Base-by-base conservation (phyloP, 1,140 invertebrate genomes). In the Trichoplusia ni region DNA sequence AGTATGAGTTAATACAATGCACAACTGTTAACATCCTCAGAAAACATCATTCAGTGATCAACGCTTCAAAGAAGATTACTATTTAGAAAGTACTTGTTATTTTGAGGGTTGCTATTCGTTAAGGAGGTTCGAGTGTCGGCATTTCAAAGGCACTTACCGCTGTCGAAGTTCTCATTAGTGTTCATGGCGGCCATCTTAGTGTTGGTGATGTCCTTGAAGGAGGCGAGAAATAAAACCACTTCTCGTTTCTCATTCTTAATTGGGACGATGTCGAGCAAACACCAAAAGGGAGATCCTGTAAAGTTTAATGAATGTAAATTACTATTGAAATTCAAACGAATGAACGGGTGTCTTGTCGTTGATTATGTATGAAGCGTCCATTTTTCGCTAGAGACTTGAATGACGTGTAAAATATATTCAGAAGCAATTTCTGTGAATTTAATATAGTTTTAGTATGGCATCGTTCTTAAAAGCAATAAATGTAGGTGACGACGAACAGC, bases 201-300 rank as follows among this genome's bases (percentile, higher is more conserved):
- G 81, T 96, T 94, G 18, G 97, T 98, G 86, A 99, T 97, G 89
- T 99, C 97, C 91, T 99, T 99, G 92, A 98, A 97, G 0, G 98
- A 99, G 42, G 97, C 97, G 74, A 99, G 92, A 82, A 98, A 99
- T 54, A 99, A 92, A 0, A 99, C 98, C 72, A 99, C 98, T 92
- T 99, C 97, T 64, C 97, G 93, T 89, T 99, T 99, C 85, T 99
- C 98, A 93, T 99, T 99, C 92, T 99, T 99, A 90, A 99, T 99
- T 77, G 98, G 98, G 33, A 99, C 97, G 84, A 99, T 98, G 91
- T 99, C 98, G 90, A 99, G 93, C 64, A 99, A 92, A 90, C 98
- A 99, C 95, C 97, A 97, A 89, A 99, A 99, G 25, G 96, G 95
- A 65, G 93, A 94, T 67, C 96, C 97, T 98, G 91, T 13, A 92